phyloP scores from a whole-genome alignment of 2,888 invertebrate genomes.

The Napeogenes sylphis region DNA sequence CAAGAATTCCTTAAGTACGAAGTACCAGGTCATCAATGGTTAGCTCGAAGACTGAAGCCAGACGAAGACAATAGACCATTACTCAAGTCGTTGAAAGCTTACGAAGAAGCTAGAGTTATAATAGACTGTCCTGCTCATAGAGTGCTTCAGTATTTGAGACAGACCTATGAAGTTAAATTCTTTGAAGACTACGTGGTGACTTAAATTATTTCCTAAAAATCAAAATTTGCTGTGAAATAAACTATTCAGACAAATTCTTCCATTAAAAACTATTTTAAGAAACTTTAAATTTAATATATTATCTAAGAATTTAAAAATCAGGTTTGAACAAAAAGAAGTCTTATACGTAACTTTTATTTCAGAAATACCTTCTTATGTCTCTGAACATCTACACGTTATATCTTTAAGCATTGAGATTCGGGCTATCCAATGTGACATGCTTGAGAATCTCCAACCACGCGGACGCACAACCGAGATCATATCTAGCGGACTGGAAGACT shows the following conservation, averaged over 20 bases:
- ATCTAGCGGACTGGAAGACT: slow-evolving; percentile 70
- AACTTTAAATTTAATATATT: too few species aligned
- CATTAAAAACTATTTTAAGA: too few species aligned
- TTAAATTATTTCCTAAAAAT: not conserved
- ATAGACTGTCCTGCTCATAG: slow-evolving; percentile 85
- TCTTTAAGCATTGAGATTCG: slow-evolving; percentile 78
- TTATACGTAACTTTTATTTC: slow-evolving; percentile 12
- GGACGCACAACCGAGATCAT: slow-evolving; percentile 67
- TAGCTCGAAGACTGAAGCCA: slow-evolving; percentile 80
- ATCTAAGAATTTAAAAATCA: too few species aligned
- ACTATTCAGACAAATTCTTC: too few species aligned
- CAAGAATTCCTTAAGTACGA: slow-evolving; percentile 88
- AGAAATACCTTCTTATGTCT: slow-evolving; percentile 71
- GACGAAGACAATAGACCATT: slow-evolving; percentile 80
- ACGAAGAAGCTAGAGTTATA: slow-evolving; percentile 84
- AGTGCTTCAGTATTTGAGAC: slow-evolving; percentile 81
- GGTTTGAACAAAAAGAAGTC: not conserved
- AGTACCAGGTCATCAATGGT: slow-evolving; percentile 81
- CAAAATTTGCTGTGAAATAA: too few species aligned
- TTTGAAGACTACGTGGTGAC: slow-evolving; percentile 87
- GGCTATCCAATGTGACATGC: slow-evolving; percentile 83
- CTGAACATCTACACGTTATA: slow-evolving; percentile 83
- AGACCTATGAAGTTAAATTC: slow-evolving; percentile 90
- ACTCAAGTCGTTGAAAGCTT: slow-evolving; percentile 84
- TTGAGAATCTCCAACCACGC: slow-evolving; percentile 81